A percentile compares a stretch with the other conserved stretches of the same genome.
Conservation (phyloP, 1,140 invertebrate genomes). For the Harpegnathos saltator region DNA sequence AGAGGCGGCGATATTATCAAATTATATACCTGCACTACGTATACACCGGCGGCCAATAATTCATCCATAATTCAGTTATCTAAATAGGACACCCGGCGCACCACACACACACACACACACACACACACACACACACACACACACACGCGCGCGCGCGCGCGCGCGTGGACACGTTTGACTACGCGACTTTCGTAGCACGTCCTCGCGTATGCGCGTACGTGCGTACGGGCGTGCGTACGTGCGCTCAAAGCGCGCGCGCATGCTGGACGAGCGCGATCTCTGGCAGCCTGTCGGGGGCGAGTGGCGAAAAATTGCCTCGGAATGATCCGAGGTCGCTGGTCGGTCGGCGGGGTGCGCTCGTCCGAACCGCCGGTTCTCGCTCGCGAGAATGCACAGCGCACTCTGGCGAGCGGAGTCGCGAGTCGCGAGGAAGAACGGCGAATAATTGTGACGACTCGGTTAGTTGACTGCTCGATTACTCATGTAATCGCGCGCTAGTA, state of each 20-base stretch:
- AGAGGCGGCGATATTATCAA: conserved; percentile 81
- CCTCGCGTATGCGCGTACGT: background rate
- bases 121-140: no score
- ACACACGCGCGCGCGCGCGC: no score
- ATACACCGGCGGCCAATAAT: conserved; percentile 82
- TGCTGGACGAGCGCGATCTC: conserved; percentile 19
- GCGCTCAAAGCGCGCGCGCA: background rate
- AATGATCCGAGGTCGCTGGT: background rate
- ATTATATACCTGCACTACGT: conserved; percentile 79
- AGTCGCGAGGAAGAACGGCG: no score
- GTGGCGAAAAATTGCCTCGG: conserved; percentile 40
- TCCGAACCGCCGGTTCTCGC: conserved; percentile 1
- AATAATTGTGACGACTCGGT: no score
- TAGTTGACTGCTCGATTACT: no score
- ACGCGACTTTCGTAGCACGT: conserved; percentile 31
- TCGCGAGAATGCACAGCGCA: background rate
- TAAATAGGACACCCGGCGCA: conserved; percentile 77
- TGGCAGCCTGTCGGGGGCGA: conserved; percentile 25
- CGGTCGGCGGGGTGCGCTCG: background rate
- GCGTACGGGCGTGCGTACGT: background rate
- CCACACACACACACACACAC: background rate
- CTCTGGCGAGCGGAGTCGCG: background rate
- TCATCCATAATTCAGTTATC: conserved; percentile 84
- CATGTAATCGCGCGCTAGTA: no score
- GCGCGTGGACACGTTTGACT: background rate